Evolutionary conservation across 2,113 vertebrate genomes (phyloP).

Genomic region (Prionailurus bengalensis): DNA sequence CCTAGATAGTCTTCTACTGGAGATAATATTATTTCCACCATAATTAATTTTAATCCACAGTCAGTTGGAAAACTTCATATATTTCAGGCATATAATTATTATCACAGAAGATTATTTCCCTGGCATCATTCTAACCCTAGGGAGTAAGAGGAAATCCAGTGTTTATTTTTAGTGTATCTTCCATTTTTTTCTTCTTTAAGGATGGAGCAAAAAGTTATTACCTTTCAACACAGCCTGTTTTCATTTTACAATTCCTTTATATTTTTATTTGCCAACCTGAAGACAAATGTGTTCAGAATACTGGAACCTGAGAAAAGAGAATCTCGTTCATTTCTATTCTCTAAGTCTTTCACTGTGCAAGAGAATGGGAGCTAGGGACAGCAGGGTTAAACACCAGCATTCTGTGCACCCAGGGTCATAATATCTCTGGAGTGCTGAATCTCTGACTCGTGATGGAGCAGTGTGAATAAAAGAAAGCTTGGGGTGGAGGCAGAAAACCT

Average conservation of each 20-base stretch:
- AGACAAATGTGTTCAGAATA: constrained; percentile 51
- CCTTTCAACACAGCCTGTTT: background rate
- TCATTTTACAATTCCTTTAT: constrained; percentile 41
- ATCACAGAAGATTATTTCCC: background rate
- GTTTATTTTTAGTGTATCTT: constrained; percentile 3
- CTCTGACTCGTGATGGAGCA: background rate
- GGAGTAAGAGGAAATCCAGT: background rate
- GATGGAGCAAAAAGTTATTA: background rate
- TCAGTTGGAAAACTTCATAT: background rate
- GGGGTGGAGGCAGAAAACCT: too few species aligned
- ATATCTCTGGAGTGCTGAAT: background rate
- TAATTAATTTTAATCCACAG: constrained; percentile 23
- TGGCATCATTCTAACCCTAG: constrained; percentile 5
- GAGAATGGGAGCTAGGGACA: background rate
- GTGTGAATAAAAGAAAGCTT: background rate
- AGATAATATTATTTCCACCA: background rate
- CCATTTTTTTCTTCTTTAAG: background rate
- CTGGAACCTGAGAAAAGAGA: constrained; percentile 32
- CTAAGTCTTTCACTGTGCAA: background rate
- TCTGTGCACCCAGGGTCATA: background rate
- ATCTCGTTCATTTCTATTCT: background rate
- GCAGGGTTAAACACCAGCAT: background rate
- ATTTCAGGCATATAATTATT: background rate
- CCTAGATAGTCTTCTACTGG: background rate
- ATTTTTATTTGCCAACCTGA: constrained; percentile 34